Evolutionary conservation across 1,140 invertebrate species (phyloP).

Genomic region (Neodiprion fabricii): DNA sequence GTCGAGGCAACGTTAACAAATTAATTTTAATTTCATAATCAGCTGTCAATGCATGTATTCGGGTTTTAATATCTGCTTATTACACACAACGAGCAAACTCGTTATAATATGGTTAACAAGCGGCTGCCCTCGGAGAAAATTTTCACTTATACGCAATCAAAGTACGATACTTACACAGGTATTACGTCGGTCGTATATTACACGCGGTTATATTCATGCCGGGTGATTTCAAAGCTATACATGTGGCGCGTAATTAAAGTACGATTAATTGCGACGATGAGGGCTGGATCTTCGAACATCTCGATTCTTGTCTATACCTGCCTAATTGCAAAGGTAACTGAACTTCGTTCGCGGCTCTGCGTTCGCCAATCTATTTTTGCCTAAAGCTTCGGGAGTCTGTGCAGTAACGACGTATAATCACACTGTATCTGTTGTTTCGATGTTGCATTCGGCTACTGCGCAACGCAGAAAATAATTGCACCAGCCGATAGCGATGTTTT

Average conservation of each 20-base stretch:
- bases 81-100: too few relatives aligned
- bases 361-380: not conserved
- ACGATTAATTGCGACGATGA: not conserved
- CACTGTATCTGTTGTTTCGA: not conserved
- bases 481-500: too few relatives aligned
- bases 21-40: not conserved
- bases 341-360: not conserved
- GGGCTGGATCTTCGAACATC: not conserved
- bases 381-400: not conserved
- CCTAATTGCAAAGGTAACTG: not conserved
- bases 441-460: not conserved
- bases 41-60: too few relatives aligned
- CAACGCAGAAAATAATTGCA: not conserved
- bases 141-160: constrained; percentile 2
- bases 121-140: not conserved
- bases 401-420: not conserved
- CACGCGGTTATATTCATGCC: not conserved
- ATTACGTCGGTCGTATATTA: not conserved
- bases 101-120: not conserved
- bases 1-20: not conserved
- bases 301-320: not conserved
- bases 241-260: not conserved
- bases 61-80: too few relatives aligned
- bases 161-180: not conserved
- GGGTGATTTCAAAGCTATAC: not conserved